A percentile compares a stretch with the other conserved stretches of the same genome.
Evolutionary conservation across 2,888 invertebrate species (phyloP).

Genomic region (Geophilus truncorum): DNA sequence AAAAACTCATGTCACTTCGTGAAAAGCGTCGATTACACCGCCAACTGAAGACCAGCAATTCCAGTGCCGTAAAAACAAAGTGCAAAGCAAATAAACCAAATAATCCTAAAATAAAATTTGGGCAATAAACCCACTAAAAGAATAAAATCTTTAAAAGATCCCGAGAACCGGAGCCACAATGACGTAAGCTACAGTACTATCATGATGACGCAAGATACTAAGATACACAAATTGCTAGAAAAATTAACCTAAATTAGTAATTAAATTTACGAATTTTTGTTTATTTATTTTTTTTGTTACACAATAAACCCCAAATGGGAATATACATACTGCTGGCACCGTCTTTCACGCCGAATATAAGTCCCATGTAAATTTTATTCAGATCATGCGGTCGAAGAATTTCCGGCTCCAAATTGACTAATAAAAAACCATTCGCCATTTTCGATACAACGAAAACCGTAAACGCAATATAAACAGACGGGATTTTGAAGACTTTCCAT

Average conservation of each 20-base stretch:
- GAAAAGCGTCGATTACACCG: not conserved
- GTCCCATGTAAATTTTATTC: constrained; percentile 40
- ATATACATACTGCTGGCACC: constrained; percentile 42
- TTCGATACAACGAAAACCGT: constrained; percentile 42
- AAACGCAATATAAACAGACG: constrained; percentile 42
- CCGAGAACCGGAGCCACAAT: not conserved
- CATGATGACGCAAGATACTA: not conserved
- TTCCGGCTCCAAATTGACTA: constrained; percentile 41
- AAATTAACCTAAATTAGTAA: no score
- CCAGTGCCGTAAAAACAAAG: not conserved
- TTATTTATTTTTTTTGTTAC: no score
- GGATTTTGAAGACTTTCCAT: constrained; percentile 39
- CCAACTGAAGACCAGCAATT: not conserved
- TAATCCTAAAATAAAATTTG: not conserved
- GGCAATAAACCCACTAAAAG: not conserved
- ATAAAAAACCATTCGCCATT: constrained; percentile 43
- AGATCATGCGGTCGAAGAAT: constrained; percentile 40
- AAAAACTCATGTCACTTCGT: not conserved
- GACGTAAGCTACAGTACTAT: not conserved
- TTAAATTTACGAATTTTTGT: no score
- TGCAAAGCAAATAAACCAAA: not conserved
- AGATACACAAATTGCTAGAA: not conserved
- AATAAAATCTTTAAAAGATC: not conserved
- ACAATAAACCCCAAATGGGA: no score
- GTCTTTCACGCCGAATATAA: constrained; percentile 42